Conservation (phyloP, 2,797 vertebrate genomes). For the Nannoperca australis region DNA sequence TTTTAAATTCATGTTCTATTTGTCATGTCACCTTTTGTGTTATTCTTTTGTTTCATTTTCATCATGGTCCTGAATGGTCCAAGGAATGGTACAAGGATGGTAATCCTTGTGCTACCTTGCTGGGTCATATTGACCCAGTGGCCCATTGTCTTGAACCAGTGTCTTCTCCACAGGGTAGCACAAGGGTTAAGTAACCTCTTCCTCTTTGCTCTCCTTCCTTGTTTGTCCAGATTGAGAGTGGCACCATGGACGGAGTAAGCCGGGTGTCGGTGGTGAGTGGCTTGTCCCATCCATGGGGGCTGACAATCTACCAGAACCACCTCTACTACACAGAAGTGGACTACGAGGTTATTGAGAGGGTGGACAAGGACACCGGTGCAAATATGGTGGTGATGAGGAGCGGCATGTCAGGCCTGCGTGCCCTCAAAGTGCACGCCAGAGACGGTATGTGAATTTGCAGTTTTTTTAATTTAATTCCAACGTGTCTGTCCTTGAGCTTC, state of each 20-base stretch:
- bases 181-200: neutral
- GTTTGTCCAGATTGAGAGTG: conserved; percentile 78
- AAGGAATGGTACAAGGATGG: no score
- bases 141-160: no score
- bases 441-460: conserved; percentile 71
- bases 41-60: neutral
- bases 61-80: neutral
- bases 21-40: neutral
- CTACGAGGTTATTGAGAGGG: conserved; percentile 85
- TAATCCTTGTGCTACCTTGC: no score
- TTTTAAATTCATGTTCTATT: neutral
- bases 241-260: conserved; percentile 80
- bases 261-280: conserved; percentile 75
- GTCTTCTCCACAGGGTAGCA: no score
- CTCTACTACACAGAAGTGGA: conserved; percentile 86
- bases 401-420: conserved; percentile 75
- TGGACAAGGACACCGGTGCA: conserved; percentile 78
- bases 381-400: conserved; percentile 85
- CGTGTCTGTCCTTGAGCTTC: conserved; percentile 8
- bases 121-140: no score
- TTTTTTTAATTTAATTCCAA: conserved; percentile 14
- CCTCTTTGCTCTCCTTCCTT: neutral
- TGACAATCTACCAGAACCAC: conserved; percentile 78
- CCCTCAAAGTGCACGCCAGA: conserved; percentile 84
- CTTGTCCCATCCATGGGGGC: conserved; percentile 83